Base-by-base conservation (phyloP, 2,797 vertebrate genomes). In the Etheostoma perlongum region DNA sequence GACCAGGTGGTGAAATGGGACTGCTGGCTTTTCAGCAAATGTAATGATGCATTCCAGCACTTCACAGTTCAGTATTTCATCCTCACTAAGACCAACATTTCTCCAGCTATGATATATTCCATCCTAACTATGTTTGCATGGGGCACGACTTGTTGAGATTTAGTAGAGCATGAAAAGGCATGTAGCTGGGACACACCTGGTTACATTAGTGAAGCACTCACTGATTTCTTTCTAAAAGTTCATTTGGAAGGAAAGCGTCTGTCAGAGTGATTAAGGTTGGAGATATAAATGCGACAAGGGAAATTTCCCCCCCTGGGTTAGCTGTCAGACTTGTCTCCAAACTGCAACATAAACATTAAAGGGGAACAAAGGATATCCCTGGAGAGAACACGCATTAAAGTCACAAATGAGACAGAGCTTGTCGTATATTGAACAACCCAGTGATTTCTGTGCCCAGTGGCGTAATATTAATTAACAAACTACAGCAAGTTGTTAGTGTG, bases 1-100 rank as follows among this genome's bases (percentile, higher is more conserved):
- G 80, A 76, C 83, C 89, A 90, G 84, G 85, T 86, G 89, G 83
- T 86, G 67, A 82, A 85, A 88, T 44, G 74, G 70, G 62, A 74
- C 58, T 69, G 72, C 61, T 78, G 66, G 53, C 71, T 76, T 84
- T 78, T 80, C 67, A 72, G 78, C 75, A 65, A 54, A 77, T 70
- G 72, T 63, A 77, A 33, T 67, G 68, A 66, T 70, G 67, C 76
- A 87, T 87, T 89, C 84, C 78, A 78, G 55, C 30, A 25, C 74
- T 65, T 62, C 46, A 48, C 70, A 53, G 58, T 62, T 64, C 60
- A 66, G 66, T 71, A 68, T 76, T 85, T 81, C 60, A 71, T 73
- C 25, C 52, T 67, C 16, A 66, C 42, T 63, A 12, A 57, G 54
- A 67, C 6, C 46, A 73, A 57, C 47, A 71, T 55, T 74, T 61